phyloP scores from a whole-genome alignment of 2,888 invertebrate genomes.

The Drosophila mimica region DNA sequence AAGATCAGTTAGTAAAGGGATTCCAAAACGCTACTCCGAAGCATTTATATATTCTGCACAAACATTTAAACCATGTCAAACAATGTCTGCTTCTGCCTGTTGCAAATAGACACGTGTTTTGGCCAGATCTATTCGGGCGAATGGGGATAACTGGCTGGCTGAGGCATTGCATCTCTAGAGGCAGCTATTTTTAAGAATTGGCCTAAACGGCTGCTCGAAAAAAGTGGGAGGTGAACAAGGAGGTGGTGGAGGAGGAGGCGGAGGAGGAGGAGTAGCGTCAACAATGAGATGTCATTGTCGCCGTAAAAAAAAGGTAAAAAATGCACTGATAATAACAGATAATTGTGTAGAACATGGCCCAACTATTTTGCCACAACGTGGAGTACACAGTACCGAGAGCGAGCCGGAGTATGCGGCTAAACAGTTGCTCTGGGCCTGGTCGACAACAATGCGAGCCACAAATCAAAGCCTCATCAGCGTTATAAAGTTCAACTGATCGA shows the following conservation, averaged over 20 bases:
- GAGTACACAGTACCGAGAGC: conserved; percentile 16
- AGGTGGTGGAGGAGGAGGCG: neutral
- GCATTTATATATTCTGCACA: conserved; percentile 2
- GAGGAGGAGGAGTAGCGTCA: conserved; percentile 1
- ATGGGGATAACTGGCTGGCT: conserved; percentile 12
- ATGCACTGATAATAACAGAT: conserved; percentile 81
- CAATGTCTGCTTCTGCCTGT: conserved; percentile 9
- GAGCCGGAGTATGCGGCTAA: conserved; percentile 27
- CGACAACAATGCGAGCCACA: conserved; percentile 50
- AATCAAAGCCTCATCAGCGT: conserved; percentile 78
- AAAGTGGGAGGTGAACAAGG: neutral
- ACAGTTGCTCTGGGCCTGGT: conserved; percentile 27
- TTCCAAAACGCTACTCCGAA: neutral
- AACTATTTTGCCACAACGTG: conserved; percentile 69
- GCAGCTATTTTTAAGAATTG: conserved; percentile 78
- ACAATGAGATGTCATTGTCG: conserved; percentile 75
- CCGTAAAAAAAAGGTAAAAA: conserved; percentile 24
- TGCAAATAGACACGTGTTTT: conserved; percentile 70
- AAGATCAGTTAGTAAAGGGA: conserved; percentile 5
- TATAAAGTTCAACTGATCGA: conserved; percentile 80
- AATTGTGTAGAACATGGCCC: conserved; percentile 84
- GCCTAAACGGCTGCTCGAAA: conserved; percentile 60
- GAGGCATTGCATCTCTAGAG: conserved; percentile 55
- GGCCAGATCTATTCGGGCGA: conserved; percentile 37
- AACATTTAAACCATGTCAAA: conserved; percentile 24